A percentile compares a stretch with the other conserved stretches of the same genome.
These are phyloP conservation scores for Coreius guichenoti DNA, from an alignment of 2,797 vertebrate species.

Conservation along the genomic window DNA sequence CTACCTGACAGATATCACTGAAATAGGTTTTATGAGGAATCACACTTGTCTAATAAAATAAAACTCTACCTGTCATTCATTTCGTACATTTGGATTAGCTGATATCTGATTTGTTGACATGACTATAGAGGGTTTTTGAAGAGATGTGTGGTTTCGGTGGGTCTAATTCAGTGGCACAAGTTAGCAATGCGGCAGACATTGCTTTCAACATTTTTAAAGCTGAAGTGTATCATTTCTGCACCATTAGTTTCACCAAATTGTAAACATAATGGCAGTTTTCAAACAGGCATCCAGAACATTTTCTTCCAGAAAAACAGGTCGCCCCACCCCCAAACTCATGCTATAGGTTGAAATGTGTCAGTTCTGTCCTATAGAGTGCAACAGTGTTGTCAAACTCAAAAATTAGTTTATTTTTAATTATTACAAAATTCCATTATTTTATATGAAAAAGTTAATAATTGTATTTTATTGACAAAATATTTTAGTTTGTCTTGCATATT, in stretches of 20 bases:
- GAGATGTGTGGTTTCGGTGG: neutral
- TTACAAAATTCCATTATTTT: too few species aligned
- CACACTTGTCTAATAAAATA: too few species aligned
- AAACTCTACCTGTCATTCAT: neutral
- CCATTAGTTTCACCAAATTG: neutral
- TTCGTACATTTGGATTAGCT: neutral
- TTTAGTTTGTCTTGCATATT: too few species aligned
- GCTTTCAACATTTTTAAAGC: neutral
- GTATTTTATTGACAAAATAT: too few species aligned
- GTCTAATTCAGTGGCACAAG: neutral
- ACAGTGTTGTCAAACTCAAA: neutral
- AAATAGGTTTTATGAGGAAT: neutral
- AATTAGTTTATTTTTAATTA: too few species aligned
- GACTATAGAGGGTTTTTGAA: neutral
- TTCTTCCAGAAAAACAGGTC: neutral
- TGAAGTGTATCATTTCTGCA: neutral
- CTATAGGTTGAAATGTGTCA: neutral
- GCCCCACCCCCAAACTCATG: neutral
- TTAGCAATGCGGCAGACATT: neutral
- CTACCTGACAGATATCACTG: neutral
- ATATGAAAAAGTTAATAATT: too few species aligned
- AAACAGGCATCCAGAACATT: neutral
- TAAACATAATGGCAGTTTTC: neutral
- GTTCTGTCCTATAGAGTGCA: neutral
- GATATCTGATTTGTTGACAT: neutral